Evolutionary conservation across 1,140 invertebrate genomes (phyloP).

Genomic region (Zophobas atratus): DNA sequence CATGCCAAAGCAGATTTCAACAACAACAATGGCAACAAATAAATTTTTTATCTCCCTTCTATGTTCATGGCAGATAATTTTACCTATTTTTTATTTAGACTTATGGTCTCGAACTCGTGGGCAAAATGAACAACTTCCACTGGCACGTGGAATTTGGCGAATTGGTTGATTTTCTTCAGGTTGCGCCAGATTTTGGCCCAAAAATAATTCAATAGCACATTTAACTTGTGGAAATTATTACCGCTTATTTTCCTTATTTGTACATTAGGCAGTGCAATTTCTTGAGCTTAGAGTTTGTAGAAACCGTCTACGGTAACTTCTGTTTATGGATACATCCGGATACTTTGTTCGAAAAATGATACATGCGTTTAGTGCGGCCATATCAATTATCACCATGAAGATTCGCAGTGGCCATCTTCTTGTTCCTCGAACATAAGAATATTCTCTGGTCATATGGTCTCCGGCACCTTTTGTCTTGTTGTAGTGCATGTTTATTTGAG

Average conservation of each 20-base stretch:
- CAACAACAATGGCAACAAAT: too few species aligned
- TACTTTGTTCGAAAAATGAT: background rate
- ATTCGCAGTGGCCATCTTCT: background rate
- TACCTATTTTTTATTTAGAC: too few species aligned
- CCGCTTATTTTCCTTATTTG: background rate
- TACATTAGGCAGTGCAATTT: constrained; percentile 4
- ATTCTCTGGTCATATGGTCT: background rate
- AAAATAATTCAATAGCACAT: constrained; percentile 1
- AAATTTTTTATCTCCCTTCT: too few species aligned
- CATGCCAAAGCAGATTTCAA: too few species aligned
- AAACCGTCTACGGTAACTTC: background rate
- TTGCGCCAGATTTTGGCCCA: background rate
- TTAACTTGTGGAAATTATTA: background rate
- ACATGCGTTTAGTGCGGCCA: background rate
- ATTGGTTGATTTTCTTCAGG: background rate
- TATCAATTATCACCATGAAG: constrained; percentile 1
- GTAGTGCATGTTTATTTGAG: constrained; percentile 1
- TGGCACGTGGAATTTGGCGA: too few species aligned
- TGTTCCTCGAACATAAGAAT: constrained; percentile 4
- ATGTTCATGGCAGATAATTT: too few species aligned
- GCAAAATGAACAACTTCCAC: too few species aligned
- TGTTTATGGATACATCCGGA: background rate
- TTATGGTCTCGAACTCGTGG: too few species aligned
- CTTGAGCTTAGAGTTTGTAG: background rate
- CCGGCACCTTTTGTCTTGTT: background rate